phyloP scores from a whole-genome alignment of 2,888 invertebrate species.

The Thysanoteuthis rhombus region DNA sequence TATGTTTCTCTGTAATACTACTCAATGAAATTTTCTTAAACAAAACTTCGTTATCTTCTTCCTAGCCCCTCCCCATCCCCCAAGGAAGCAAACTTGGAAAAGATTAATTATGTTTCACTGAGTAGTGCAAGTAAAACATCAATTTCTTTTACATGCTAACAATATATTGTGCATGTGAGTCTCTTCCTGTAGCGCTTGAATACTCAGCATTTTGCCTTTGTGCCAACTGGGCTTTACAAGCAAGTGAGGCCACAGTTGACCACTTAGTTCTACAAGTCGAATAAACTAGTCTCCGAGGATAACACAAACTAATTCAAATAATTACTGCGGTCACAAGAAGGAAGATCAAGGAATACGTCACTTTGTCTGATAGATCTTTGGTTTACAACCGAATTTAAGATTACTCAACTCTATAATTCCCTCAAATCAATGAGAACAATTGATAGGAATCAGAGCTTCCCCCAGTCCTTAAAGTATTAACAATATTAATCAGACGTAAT shows the following conservation, averaged over 20 bases:
- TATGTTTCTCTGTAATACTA: too few species aligned
- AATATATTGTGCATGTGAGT: too few species aligned
- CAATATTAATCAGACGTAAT: background rate
- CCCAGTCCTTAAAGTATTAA: background rate
- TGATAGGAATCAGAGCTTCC: background rate
- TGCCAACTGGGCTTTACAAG: background rate
- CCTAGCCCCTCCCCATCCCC: too few species aligned
- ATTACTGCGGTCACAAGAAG: background rate
- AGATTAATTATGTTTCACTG: too few species aligned
- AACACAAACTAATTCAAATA: background rate
- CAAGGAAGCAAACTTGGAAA: too few species aligned
- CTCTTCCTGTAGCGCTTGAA: too few species aligned
- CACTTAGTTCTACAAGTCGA: background rate
- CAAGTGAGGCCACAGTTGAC: background rate
- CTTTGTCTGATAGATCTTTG: conserved; percentile 12
- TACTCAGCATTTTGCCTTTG: background rate
- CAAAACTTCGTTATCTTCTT: too few species aligned
- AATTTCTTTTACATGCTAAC: too few species aligned
- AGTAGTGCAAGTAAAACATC: too few species aligned
- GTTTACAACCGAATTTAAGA: background rate
- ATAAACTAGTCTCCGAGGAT: background rate
- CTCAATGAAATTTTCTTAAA: too few species aligned
- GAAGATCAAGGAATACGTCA: conserved; percentile 12
- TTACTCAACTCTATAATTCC: background rate
- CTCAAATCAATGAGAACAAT: background rate